These are phyloP conservation scores for Dryobotodes eremita DNA, from an alignment of 2,888 invertebrate species.

Conservation along the genomic window DNA sequence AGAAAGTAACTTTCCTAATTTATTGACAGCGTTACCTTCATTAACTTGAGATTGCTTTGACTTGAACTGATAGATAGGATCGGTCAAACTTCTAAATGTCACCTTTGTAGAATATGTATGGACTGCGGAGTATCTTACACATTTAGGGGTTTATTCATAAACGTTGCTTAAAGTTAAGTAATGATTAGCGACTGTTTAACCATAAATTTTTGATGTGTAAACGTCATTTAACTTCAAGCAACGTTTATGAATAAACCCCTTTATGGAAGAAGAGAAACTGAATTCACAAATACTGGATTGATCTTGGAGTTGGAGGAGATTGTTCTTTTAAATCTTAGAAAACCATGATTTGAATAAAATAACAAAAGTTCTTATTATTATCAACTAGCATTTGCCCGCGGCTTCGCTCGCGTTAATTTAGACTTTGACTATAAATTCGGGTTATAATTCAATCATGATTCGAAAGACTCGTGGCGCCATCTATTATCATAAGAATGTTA, in stretches of 20 bases:
- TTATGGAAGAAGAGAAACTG: background rate
- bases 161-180: no score
- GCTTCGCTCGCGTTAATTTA: no score
- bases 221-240: no score
- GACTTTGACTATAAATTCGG: no score
- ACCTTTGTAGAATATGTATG: constrained; percentile 24
- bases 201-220: no score
- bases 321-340: background rate
- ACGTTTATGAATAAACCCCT: no score
- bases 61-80: constrained; percentile 44
- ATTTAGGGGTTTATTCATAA: no score
- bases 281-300: background rate
- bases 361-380: background rate
- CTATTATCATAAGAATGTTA: no score
- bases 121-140: background rate
- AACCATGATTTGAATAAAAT: background rate
- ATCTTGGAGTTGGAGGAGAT: background rate
- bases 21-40: constrained; percentile 64
- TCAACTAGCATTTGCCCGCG: no score
- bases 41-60: constrained; percentile 53
- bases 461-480: no score
- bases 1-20: constrained; percentile 65
- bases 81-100: constrained; percentile 48
- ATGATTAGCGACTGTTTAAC: no score
- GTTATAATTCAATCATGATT: no score